Base-by-base conservation (phyloP, 2,113 vertebrate species). In the Erpornis zantholeuca region DNA sequence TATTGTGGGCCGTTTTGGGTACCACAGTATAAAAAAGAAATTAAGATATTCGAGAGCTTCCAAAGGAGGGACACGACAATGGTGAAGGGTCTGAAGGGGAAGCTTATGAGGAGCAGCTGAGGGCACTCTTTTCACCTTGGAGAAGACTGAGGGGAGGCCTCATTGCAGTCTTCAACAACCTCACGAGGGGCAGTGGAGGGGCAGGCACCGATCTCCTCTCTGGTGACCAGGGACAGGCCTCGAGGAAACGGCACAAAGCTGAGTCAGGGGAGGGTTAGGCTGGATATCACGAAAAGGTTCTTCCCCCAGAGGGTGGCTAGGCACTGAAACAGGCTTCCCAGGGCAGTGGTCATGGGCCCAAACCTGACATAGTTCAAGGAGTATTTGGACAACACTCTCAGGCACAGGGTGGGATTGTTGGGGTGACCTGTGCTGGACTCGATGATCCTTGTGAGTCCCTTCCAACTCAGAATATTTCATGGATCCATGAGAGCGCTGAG, bases 401-500 rank as follows among this genome's bases (percentile, higher is more conserved):
- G 49, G 29, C 65, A 21, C 57, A 21, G 16, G n/a, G 12, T 11
- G 65, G 23, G n/a, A 19, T 16, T 13, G 19, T 11, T 3, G 64
- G 12, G 19, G 16, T 35, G 71, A 16, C 5, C 31, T 9, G 60
- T 8, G 33, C 28, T 11, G 68, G 4, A 7, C 61, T 21, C 28
- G 20, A 1, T 2, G 33, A 3, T 23, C 22, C 25, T 13, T 7
- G 36, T 2, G 53, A 27, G 7, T 17, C 14, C 11, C 31, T 14
- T 7, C 66, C 68, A 29, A 7, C 36, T 11, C 31, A 15, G 56
- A 17, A 2, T 2, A 42, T 11, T 0, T 31, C 33, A 3, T 2
- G 11, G 28, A 31, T 6, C 52, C 0, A 29, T 15, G 3, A 7
- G 2, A 20, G 29, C 16, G 10, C 81, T 7, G 8, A 4, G 13